A percentile compares a stretch with the other conserved stretches of the same genome.
phyloP scores from a whole-genome alignment of 2,797 vertebrate genomes.

The Tadarida brasiliensis region DNA sequence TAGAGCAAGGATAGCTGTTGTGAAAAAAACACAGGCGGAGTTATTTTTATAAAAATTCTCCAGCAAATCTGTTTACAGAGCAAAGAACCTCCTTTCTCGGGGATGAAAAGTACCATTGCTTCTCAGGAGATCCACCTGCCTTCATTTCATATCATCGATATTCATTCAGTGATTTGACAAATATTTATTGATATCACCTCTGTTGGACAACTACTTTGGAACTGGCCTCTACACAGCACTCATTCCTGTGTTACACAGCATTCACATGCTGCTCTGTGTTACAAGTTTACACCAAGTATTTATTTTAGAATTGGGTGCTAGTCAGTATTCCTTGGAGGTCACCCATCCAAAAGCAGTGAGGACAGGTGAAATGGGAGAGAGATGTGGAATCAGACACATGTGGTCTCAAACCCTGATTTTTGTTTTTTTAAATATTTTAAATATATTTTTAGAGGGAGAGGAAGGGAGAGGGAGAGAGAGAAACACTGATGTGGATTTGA shows the following conservation, averaged over 20 bases:
- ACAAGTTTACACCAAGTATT: conserved; percentile 52
- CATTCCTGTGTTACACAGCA: too few species aligned
- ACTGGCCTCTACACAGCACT: neutral
- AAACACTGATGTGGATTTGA: too few species aligned
- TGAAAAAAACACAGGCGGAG: neutral
- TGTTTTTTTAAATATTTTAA: neutral
- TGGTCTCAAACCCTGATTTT: neutral
- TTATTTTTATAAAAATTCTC: conserved; percentile 29
- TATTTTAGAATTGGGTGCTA: conserved; percentile 17
- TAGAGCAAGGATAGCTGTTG: conserved; percentile 29
- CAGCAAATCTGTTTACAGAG: neutral
- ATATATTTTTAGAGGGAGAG: too few species aligned
- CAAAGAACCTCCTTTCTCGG: neutral
- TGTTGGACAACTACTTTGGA: conserved; percentile 32
- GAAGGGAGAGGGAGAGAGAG: too few species aligned
- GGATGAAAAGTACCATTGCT: conserved; percentile 19
- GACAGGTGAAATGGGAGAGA: neutral
- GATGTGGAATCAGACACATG: neutral
- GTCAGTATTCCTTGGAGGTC: conserved; percentile 24
- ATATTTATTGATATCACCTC: conserved; percentile 23
- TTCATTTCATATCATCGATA: neutral
- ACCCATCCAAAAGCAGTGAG: neutral
- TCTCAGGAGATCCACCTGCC: neutral
- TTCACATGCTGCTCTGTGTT: neutral
- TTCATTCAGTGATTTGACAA: conserved; percentile 19